Evolutionary conservation across 2,113 vertebrate species (phyloP).

Genomic region (Tachycineta bicolor): DNA sequence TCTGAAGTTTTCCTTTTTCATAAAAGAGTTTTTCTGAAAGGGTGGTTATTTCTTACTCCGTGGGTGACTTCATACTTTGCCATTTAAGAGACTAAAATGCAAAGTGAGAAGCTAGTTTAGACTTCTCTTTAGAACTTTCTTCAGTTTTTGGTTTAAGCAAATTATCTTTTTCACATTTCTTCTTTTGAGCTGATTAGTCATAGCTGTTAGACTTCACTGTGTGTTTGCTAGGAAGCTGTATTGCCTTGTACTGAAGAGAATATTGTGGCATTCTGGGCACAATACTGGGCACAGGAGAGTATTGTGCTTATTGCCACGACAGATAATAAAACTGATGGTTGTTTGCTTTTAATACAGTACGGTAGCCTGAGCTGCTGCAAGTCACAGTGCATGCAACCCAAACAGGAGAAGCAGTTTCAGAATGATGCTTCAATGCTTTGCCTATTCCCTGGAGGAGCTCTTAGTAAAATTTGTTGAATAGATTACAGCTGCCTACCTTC

Average conservation of each 20-base stretch:
- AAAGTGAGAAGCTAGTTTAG: background rate
- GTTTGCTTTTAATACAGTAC: background rate
- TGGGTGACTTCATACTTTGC: background rate
- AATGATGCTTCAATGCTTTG: background rate
- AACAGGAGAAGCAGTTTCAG: background rate
- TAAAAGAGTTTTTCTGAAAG: background rate
- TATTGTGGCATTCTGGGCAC: background rate
- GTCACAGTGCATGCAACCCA: background rate
- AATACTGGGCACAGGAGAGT: background rate
- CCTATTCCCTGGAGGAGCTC: background rate
- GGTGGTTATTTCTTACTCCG: background rate
- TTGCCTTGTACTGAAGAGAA: background rate
- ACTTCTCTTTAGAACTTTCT: background rate
- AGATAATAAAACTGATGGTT: background rate
- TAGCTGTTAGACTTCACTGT: background rate
- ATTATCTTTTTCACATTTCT: background rate
- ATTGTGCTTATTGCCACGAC: background rate
- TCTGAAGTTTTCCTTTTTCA: background rate
- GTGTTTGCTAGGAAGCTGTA: background rate
- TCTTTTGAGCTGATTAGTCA: background rate
- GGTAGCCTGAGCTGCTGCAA: background rate
- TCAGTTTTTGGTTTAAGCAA: background rate
- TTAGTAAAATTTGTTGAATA: background rate
- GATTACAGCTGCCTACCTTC: background rate
- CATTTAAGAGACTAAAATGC: background rate